Evolutionary conservation across 2,113 vertebrate species (phyloP).

Genomic region (Salvelinus namaycush): DNA sequence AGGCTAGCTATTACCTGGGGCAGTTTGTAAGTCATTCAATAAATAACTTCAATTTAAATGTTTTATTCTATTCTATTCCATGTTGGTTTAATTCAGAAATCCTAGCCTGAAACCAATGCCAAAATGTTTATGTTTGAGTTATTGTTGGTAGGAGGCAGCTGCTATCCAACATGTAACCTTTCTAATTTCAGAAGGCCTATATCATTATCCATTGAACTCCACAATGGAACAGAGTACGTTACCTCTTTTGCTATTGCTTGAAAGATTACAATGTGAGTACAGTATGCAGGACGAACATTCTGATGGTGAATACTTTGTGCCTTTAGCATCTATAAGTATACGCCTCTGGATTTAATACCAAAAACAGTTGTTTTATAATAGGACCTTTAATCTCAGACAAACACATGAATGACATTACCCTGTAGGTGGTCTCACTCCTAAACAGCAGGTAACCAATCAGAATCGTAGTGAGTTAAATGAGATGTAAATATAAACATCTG

Average conservation of each 20-base stretch:
- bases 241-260: too few species aligned
- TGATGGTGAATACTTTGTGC: conserved; percentile 27
- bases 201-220: too few species aligned
- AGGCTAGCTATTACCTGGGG: conserved; percentile 38
- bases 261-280: too few species aligned
- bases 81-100: conserved; percentile 47
- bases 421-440: conserved; percentile 42
- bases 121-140: conserved; percentile 35
- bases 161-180: background rate
- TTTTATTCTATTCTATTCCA: conserved; percentile 46
- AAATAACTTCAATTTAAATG: conserved; percentile 59
- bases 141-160: conserved; percentile 44
- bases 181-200: too few species aligned
- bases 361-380: conserved; percentile 54
- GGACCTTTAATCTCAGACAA: conserved; percentile 61
- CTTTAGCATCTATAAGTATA: conserved; percentile 51
- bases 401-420: conserved; percentile 65
- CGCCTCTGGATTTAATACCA: conserved; percentile 53
- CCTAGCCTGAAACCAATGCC: conserved; percentile 40
- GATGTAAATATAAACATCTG: conserved; percentile 61
- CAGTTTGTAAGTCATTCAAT: conserved; percentile 53
- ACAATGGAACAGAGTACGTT: too few species aligned
- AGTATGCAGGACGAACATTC: background rate
- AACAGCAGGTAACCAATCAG: conserved; percentile 64
- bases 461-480: conserved; percentile 46